These are phyloP conservation scores for Dicrurus megarhynchus DNA, from an alignment of 2,113 vertebrate species.

Conservation along the genomic window DNA sequence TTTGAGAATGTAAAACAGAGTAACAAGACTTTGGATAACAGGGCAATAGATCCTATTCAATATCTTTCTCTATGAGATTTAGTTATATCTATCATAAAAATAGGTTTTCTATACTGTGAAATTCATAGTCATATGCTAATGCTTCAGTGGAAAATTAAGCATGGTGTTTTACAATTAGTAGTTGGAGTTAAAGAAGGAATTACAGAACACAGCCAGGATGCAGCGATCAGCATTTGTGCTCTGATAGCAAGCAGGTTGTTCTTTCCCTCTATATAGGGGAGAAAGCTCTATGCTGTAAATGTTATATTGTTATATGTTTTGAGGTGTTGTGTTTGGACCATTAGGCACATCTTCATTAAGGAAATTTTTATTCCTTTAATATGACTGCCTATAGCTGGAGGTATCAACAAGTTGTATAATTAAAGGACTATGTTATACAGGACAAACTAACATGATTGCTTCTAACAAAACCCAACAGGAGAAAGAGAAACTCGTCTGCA, in stretches of 20 bases:
- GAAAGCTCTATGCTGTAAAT: neutral
- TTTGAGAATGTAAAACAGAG: neutral
- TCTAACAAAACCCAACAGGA: neutral
- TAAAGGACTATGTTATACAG: neutral
- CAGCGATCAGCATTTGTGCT: neutral
- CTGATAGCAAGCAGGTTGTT: neutral
- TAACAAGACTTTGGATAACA: neutral
- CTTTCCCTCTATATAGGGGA: neutral
- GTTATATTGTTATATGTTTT: neutral
- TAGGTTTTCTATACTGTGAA: neutral
- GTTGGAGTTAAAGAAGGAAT: neutral
- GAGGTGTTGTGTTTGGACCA: neutral
- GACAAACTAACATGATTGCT: neutral
- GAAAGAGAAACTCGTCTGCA: neutral
- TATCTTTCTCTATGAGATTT: neutral
- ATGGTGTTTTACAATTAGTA: neutral
- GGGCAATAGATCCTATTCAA: neutral
- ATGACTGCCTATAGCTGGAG: neutral
- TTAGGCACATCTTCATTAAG: neutral
- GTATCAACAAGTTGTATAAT: neutral
- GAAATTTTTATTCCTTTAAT: neutral
- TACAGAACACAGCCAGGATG: neutral
- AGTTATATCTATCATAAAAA: neutral
- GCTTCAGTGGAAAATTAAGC: neutral
- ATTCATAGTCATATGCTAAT: neutral